Conservation (phyloP, 2,888 invertebrate genomes). For the Rhamphomyia laevipes region DNA sequence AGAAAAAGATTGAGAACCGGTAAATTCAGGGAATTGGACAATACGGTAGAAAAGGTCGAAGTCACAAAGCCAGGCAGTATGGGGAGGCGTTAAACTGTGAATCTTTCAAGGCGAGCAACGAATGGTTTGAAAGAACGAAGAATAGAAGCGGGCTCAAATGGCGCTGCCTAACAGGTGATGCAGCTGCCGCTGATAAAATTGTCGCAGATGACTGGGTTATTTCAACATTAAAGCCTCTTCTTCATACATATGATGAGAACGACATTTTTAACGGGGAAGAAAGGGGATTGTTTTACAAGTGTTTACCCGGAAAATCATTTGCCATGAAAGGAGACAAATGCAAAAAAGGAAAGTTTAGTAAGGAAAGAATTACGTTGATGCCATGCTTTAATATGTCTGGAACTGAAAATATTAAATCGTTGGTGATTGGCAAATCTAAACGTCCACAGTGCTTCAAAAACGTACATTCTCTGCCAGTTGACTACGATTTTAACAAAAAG, state of each 20-base stretch:
- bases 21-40: too few species aligned
- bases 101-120: slow-evolving; percentile 13
- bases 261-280: slow-evolving; percentile 11
- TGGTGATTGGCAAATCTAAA: too few species aligned
- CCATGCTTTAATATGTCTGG: slow-evolving; percentile 25
- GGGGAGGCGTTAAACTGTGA: slow-evolving; percentile 2
- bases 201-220: slow-evolving; percentile 10
- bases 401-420: slow-evolving; percentile 21
- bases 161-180: background rate
- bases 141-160: background rate
- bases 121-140: slow-evolving; percentile 16
- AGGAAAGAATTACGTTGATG: slow-evolving; percentile 25
- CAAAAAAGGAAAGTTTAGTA: too few species aligned
- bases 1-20: too few species aligned
- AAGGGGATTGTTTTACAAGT: slow-evolving; percentile 24
- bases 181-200: too few species aligned
- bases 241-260: slow-evolving; percentile 20
- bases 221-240: slow-evolving; percentile 16
- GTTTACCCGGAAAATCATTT: slow-evolving; percentile 20
- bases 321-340: too few species aligned
- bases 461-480: slow-evolving; percentile 18
- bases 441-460: slow-evolving; percentile 26
- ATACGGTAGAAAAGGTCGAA: too few species aligned
- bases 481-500: slow-evolving; percentile 20
- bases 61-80: background rate